Evolutionary conservation across 2,113 vertebrate species (phyloP).

Genomic region (Rissa tridactyla): DNA sequence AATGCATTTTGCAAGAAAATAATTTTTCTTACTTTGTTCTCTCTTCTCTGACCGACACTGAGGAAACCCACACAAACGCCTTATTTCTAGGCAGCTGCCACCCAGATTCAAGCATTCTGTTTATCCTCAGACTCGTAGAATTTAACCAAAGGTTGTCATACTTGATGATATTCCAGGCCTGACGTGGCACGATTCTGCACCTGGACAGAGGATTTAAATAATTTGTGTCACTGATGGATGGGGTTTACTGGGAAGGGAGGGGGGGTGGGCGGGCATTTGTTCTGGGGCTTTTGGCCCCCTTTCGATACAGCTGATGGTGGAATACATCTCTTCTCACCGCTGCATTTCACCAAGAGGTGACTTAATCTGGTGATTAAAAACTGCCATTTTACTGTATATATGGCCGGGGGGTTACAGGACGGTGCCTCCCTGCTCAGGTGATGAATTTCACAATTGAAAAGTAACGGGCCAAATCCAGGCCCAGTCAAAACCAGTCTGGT

Average conservation of each 20-base stretch:
- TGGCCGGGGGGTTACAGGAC: not conserved
- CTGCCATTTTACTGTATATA: no score
- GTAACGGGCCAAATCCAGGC: not conserved
- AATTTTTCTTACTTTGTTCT: not conserved
- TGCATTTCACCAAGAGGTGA: not conserved
- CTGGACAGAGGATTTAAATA: not conserved
- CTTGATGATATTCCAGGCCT: not conserved
- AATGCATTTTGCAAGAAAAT: not conserved
- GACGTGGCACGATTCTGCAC: not conserved
- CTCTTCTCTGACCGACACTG: not conserved
- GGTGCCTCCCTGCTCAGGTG: not conserved
- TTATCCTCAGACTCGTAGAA: not conserved
- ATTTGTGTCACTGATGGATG: not conserved
- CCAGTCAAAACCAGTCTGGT: not conserved
- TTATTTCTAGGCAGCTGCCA: not conserved
- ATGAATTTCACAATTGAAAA: not conserved
- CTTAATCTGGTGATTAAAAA: not conserved
- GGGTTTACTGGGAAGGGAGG: not conserved
- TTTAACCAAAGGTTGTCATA: no score
- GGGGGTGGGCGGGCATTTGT: not conserved
- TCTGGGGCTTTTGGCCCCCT: not conserved
- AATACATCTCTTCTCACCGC: not conserved
- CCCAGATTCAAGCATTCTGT: not conserved
- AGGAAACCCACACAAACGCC: fast-evolving
- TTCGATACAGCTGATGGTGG: not conserved